Evolutionary conservation across 2,888 invertebrate species (phyloP), one percentile per base, ranked within the genome.

Genomic region (Serripes groenlandicus): DNA sequence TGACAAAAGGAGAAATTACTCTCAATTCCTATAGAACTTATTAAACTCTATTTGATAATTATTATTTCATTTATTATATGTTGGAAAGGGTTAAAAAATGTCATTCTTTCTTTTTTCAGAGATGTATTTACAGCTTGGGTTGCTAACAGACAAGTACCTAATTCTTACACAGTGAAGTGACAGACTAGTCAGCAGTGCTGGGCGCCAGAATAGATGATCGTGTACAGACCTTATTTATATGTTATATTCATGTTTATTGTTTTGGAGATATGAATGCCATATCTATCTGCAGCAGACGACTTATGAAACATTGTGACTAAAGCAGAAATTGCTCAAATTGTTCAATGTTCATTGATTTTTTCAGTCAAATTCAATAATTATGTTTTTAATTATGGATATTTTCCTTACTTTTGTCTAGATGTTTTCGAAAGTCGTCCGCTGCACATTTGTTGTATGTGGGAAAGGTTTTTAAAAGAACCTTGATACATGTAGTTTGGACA

Each of bases 81-180:
- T 42, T 11, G 42, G 7, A 42, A 15, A 11, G 42, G 42, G 42
- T 42, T 42, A 42, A 11, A 11, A 15, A 7, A 42, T 42, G 9
- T 42, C 42, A n/a, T 62, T 32, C 1, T 42, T 56, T 2, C 23
- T 42, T 42, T 75, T 93, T 92, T 26, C 96, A 97, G 97, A 95
- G 98, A 98, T 95, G 98, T 98, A 87, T 98, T 97, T 96, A 97
- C 97, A 94, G 97, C 97, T 86, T 98, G 97, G 97, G 97, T 98
- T 93, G 97, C 97, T 86, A 96, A 97, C 92, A 97, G 97, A 96
- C 97, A 97, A 96, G 91, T 89, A 11, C 77, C 83, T 54, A 90
- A 83, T 70, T 70, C 89, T 7, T 91, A 85, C 74, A 79, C 90
- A 26, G 89, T 91, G 77, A 91, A 90, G 83, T 91, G 83, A 86